These are phyloP conservation scores for Leucoraja erinaceus DNA, from an alignment of 2,113 vertebrate species.

Conservation along the genomic window DNA sequence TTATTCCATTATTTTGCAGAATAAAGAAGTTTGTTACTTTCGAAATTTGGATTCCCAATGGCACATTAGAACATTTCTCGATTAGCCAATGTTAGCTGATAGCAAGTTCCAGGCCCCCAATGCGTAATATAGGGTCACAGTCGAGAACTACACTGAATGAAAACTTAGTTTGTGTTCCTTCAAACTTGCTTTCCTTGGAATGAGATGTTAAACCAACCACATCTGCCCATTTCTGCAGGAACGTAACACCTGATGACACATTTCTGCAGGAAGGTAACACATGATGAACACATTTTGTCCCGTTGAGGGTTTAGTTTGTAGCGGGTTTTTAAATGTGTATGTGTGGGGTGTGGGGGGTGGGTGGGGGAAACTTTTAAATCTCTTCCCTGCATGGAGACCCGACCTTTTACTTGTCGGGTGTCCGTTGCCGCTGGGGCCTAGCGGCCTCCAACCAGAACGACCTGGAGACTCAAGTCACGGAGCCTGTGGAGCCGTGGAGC, in stretches of 20 bases:
- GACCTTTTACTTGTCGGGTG: too few species aligned
- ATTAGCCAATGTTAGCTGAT: not conserved
- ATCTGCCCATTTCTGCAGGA: not conserved
- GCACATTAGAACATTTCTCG: too few species aligned
- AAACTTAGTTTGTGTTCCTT: not conserved
- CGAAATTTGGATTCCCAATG: not conserved
- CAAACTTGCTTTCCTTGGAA: not conserved
- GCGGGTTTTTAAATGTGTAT: too few species aligned
- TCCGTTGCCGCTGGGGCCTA: too few species aligned
- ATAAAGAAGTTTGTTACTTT: not conserved
- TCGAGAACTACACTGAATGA: not conserved
- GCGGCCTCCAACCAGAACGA: too few species aligned
- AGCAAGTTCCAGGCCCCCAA: not conserved
- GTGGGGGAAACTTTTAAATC: too few species aligned
- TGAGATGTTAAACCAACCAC: not conserved
- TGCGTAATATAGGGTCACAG: not conserved
- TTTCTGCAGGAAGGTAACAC: not conserved
- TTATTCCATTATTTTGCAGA: not conserved
- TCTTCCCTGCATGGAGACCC: too few species aligned
- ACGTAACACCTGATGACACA: not conserved
- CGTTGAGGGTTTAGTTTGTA: too few species aligned
- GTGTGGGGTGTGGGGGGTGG: too few species aligned
- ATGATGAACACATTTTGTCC: too few species aligned
- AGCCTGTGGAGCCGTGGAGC: too few species aligned
- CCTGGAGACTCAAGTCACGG: too few species aligned